Base-by-base conservation (phyloP, 2,797 vertebrate species). In the Syngnathus rostellatus region DNA sequence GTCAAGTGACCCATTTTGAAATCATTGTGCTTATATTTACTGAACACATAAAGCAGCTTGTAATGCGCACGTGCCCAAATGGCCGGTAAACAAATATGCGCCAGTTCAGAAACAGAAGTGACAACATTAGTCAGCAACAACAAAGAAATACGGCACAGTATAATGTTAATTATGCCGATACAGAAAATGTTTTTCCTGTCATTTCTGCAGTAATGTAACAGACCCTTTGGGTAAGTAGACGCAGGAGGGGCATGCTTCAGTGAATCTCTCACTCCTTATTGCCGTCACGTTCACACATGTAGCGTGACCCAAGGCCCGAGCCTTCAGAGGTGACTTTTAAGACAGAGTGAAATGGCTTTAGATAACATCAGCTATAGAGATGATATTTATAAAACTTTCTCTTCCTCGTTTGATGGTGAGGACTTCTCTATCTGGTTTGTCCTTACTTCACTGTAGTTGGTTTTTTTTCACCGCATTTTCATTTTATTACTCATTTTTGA, bases 301-400 rank as follows among this genome's bases (percentile, higher is more conserved):
- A 59, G 16, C 4, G 57, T 39, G 57, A 59, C 57, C 57, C 8
- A n/a, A 38, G 37, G n/a, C n/a, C 50, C 10, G 50, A 53, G 57
- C 8, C 37, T 59, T 59, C 57, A 59, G 37, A n/a, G 37, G 55
- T 38, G 31, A 58, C 31, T 58, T 58, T 38, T 78, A 67, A 70
- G 67, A 76, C 54, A 76, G 74, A 78, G 64, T 62, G 71, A 80
- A 82, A 80, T 77, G 74, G 70, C 81, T 69, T 80, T 72, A 71
- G 68, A 83, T 77, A 78, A 82, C 74, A 73, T 71, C 75, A 68
- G 60, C 78, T 73, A 85, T 81, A 74, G 73, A 74, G 74, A 75
- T 78, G 72, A 81, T 66, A 67, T 63, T 80, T 77, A 76, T 72
- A 68, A 80, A 31, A 84, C 80, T 66, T 81, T 68, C 61, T 69